These are phyloP conservation scores for Megalops atlanticus DNA, from an alignment of 2,113 vertebrate genomes.

Conservation along the genomic window DNA sequence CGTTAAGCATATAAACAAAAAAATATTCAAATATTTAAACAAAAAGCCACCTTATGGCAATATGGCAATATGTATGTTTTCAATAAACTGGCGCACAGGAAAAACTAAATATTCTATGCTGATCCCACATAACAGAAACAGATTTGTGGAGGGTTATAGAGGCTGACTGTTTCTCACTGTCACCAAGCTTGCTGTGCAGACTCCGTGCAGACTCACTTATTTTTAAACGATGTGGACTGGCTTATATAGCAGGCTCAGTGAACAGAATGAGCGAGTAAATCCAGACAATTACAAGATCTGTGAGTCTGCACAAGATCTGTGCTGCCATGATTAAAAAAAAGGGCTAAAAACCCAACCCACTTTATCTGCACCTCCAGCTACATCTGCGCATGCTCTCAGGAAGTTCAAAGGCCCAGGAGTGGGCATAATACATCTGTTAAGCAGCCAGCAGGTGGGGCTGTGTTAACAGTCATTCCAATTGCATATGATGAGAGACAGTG, in stretches of 20 bases:
- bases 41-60: background rate
- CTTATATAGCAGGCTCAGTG: background rate
- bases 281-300: background rate
- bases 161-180: background rate
- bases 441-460: constrained; percentile 22
- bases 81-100: background rate
- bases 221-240: background rate
- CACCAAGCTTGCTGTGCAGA: background rate
- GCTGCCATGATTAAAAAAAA: no score
- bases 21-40: background rate
- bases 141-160: background rate
- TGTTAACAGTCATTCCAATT: background rate
- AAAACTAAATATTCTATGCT: background rate
- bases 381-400: background rate
- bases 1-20: background rate
- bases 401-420: background rate
- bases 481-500: background rate
- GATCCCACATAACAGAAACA: background rate
- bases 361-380: background rate
- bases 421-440: background rate
- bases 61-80: background rate
- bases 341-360: background rate
- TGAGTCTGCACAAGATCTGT: no score
- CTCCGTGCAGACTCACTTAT: background rate
- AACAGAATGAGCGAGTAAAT: background rate